Evolutionary conservation across 2,113 vertebrate genomes (phyloP), one percentile per base, ranked within the genome.

Genomic region (Aspiorhynchus laticeps): DNA sequence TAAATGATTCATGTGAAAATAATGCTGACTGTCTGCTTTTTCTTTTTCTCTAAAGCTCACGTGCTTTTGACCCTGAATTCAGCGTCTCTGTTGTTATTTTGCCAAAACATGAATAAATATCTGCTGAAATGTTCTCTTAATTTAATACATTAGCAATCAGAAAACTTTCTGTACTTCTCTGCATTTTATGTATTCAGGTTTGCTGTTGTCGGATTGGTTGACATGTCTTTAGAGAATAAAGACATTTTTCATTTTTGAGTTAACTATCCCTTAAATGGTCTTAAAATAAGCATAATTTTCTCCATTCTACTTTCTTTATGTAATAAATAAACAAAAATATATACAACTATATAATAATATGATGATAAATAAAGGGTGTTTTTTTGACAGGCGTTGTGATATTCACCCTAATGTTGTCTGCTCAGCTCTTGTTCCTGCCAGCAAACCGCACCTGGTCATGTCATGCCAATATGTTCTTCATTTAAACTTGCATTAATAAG

Each of bases 1-100:
- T 77, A 63, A 75, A 41, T 81, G 17, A 87, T 87, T 65, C 48
- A 83, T 51, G 19, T 53, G 38, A 33, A 75, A 65, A 81, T 65
- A 73, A 81, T 80, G 53, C 76, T 74, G 75, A 85, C 76, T 80
- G 28, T 31, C 8, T 33, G 36, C 12, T 81, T 67, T 12, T 5
- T 63, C 21, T 31, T 48, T 81, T 21, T 65, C 24, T n/a, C 8
- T 31, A 31, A 31, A 56, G 3, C 11, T 21, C 2, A 56, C 12
- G n/a, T 83, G 61, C 4, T 82, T 48, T 31, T 67, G 8, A 67
- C 17, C 9, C 1, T 11, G 12, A 12, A 36, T 80, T 33, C 7
- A 78, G 14, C 15, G 3, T 53, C 46, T 51, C 21, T 63, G 33
- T 4, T 38, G 61, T 33, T 46, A 11, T 46, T 28, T 46, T 28